phyloP scores from a whole-genome alignment of 2,113 vertebrate genomes.

The Prinia subflava region DNA sequence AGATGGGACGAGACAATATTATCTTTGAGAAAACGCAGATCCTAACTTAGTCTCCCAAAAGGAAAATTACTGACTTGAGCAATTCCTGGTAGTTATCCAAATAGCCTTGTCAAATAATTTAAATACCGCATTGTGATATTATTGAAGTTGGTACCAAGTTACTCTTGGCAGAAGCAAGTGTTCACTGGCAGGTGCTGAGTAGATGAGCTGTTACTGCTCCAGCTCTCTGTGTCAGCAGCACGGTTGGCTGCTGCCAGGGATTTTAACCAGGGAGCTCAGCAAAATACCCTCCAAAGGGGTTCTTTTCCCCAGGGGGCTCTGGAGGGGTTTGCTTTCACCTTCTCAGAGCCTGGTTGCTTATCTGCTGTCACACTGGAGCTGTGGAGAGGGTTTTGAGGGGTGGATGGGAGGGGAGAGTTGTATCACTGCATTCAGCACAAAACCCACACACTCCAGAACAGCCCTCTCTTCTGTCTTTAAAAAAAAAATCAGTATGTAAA shows the following conservation, averaged over 20 bases:
- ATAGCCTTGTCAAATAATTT: slow-evolving; percentile 79
- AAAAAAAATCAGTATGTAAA: neutral
- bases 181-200: slow-evolving; percentile 83
- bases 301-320: slow-evolving; percentile 66
- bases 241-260: slow-evolving; percentile 26
- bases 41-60: slow-evolving; percentile 58
- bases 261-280: slow-evolving; percentile 75
- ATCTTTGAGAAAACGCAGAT: slow-evolving; percentile 65
- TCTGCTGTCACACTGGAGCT: slow-evolving; percentile 70
- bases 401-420: neutral
- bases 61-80: slow-evolving; percentile 73
- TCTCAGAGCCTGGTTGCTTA: slow-evolving; percentile 64
- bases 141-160: slow-evolving; percentile 85
- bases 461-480: neutral
- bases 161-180: slow-evolving; percentile 74
- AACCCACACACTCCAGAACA: slow-evolving; percentile 1
- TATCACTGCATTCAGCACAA: slow-evolving; percentile 74
- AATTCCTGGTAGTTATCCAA: slow-evolving; percentile 67
- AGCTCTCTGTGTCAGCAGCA: slow-evolving; percentile 81
- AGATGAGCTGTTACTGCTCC: slow-evolving; percentile 76
- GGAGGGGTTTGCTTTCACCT: slow-evolving; percentile 64
- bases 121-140: slow-evolving; percentile 78
- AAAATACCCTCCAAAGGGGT: slow-evolving; percentile 38
- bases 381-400: slow-evolving; percentile 53
- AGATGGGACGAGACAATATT: slow-evolving; percentile 24